Base-by-base conservation (phyloP, 1,140 invertebrate species). In the Solen grandis region DNA sequence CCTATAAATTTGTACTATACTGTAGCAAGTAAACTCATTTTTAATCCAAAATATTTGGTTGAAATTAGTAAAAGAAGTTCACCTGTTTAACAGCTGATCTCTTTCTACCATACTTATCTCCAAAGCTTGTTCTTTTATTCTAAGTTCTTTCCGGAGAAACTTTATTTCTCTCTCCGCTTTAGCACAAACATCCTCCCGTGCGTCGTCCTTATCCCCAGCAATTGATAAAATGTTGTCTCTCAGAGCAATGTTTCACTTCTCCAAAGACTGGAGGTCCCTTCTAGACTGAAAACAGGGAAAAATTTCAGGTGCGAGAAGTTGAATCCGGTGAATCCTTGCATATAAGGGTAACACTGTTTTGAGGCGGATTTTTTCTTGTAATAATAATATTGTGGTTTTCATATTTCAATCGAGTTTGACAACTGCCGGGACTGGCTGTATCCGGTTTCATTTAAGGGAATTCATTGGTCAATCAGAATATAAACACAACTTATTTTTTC, bases 91-190 rank as follows among this genome's bases (percentile, higher is more conserved):
- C 2, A 78, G 75, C 41, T 78, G 54, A 41, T 78, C 69, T 50
- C 75, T 59, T 54, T 78, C 75, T 14, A 78, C 69, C 50, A 68
- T n/a, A 46, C 75, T 78, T 16, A 78, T 36, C 22, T 78, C 60
- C 5, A 78, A 35, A 25, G 75, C 25, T 46, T 36, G 50, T 27
- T 78, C 75, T 38, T 78, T 78, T 68, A 78, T 78, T 55, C 69
- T 68, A 29, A 78, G 41, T 29, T 78, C 75, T n/a, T 78, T 78
- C 22, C 75, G 10, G 14, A 78, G 75, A 60, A 78, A 78, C 29
- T 68, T 78, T 16, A 78, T 78, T 69, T 78, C 75, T n/a, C 31
- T 68, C 27, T 78, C 75, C 8, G 63, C 75, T 29, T 78, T 78
- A 46, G 31, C 50, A 31, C 55, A 78, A 29, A 78, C 65, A 36